Conservation (phyloP, 2,888 invertebrate genomes). For the Tenodera sinensis region DNA sequence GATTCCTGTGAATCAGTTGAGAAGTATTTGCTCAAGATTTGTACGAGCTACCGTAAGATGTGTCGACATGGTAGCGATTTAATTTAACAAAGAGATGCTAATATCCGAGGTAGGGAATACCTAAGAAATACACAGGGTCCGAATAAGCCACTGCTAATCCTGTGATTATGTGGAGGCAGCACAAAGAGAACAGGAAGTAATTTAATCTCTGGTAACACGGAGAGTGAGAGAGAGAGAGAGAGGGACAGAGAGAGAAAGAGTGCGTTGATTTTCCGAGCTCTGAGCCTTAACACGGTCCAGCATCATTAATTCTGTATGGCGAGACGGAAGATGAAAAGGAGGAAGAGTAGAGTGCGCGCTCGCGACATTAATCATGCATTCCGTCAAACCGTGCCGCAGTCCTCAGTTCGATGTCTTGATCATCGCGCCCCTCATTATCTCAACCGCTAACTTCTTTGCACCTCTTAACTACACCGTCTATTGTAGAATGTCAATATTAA, state of each 20-base stretch:
- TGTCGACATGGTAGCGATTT: neutral
- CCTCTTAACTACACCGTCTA: no score
- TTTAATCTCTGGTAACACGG: neutral
- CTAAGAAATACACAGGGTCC: neutral
- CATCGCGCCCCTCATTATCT: neutral
- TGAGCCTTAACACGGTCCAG: neutral
- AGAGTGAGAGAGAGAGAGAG: neutral
- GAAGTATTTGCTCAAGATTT: no score
- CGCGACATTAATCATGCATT: neutral
- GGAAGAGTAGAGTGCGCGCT: neutral
- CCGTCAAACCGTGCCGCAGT: neutral
- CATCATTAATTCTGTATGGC: neutral
- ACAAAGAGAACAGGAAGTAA: neutral
- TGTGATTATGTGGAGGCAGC: neutral
- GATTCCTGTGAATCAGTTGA: no score
- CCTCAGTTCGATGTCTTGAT: neutral
- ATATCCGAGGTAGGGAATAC: neutral
- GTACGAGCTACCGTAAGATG: no score
- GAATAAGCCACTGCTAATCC: neutral
- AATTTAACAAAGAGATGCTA: neutral
- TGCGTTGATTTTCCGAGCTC: neutral
- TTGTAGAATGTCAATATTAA: no score
- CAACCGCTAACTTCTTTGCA: neutral
- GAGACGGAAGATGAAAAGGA: neutral
- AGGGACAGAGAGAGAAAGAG: neutral